Percentiles rank a stretch among this genome's conserved stretches.
These are phyloP conservation scores for Monomorium pharaonis DNA, from an alignment of 1,140 invertebrate genomes.

Conservation along the genomic window DNA sequence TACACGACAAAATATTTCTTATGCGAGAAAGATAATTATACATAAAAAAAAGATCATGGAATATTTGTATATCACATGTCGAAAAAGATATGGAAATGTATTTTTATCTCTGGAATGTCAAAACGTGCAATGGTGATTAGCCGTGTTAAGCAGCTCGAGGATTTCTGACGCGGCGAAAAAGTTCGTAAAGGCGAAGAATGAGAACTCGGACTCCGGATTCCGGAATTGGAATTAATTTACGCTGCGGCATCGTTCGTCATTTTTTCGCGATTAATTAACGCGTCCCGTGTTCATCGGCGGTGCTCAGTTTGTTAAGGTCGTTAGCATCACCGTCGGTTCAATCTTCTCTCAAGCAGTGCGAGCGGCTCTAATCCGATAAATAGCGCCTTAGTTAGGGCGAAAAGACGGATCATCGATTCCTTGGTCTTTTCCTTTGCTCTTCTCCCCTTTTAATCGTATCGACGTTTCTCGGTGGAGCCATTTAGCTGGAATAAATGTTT, in stretches of 20 bases:
- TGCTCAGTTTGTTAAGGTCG: constrained; percentile 24
- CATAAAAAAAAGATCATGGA: neutral
- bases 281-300: neutral
- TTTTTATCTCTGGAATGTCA: constrained; percentile 32
- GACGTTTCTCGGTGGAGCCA: neutral
- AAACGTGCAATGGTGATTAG: constrained; percentile 20
- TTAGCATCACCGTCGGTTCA: neutral
- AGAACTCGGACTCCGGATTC: neutral
- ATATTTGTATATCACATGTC: neutral
- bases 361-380: constrained; percentile 49
- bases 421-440: neutral
- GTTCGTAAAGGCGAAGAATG: neutral
- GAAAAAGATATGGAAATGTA: neutral
- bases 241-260: neutral
- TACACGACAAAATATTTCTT: neutral
- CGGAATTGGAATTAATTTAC: constrained; percentile 31
- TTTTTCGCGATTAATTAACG: constrained; percentile 52
- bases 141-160: neutral
- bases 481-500: neutral
- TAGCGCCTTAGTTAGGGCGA: neutral
- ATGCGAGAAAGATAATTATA: neutral
- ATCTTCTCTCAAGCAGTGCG: constrained; percentile 39
- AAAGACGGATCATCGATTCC: neutral
- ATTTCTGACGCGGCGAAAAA: neutral
- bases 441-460: neutral